Evolutionary conservation across 35 echinoderm and acorn worm species (phyloP).

Genomic region (Apostichopus japonicus): DNA sequence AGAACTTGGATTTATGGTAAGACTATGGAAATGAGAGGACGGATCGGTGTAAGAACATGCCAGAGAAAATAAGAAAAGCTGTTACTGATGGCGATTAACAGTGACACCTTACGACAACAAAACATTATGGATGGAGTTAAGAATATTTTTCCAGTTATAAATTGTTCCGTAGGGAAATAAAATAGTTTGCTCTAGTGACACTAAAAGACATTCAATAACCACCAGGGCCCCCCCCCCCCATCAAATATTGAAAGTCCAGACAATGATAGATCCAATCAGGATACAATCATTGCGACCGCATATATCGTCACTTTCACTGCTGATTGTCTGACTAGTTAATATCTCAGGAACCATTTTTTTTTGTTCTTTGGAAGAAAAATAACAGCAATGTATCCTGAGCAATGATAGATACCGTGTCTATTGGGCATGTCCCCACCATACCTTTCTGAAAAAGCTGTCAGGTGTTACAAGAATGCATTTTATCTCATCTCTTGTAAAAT

Average conservation of each 20-base stretch:
- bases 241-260: not conserved
- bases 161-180: constrained; percentile 18
- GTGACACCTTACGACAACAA: constrained; percentile 18
- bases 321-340: not conserved
- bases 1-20: constrained; percentile 32
- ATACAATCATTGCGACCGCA: not conserved
- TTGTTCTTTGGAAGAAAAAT: too few species aligned
- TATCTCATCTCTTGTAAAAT: too few species aligned
- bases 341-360: not conserved
- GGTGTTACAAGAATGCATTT: too few species aligned
- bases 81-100: constrained; percentile 33
- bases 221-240: not conserved
- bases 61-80: not conserved
- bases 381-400: too few species aligned
- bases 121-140: constrained; percentile 48
- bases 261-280: not conserved
- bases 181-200: constrained; percentile 13
- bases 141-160: constrained; percentile 29
- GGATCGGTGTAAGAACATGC: not conserved
- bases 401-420: too few species aligned
- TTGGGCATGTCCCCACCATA: too few species aligned
- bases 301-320: not conserved
- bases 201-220: constrained; percentile 14
- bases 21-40: constrained; percentile 22
- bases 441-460: too few species aligned